Evolutionary conservation across 2,888 invertebrate genomes (phyloP).

Genomic region (Aphidoletes aphidimyza): DNA sequence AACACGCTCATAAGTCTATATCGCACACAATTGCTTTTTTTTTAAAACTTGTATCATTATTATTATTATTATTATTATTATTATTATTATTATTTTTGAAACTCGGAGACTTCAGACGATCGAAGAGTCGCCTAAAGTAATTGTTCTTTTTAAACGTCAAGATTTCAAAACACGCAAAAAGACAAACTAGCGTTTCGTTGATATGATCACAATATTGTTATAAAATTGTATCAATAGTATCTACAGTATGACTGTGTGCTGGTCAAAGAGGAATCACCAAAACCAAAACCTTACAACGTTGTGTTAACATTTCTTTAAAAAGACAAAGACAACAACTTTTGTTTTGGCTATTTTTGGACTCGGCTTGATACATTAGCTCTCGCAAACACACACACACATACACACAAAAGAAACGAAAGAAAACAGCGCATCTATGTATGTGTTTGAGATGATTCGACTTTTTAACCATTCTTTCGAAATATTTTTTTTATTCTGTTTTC

Average conservation of each 20-base stretch:
- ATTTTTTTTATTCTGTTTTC: neutral
- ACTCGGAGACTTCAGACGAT: no score
- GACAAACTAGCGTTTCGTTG: no score
- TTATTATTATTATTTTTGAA: no score
- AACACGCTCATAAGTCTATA: neutral
- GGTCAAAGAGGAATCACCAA: neutral
- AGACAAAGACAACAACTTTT: neutral
- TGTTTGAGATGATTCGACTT: neutral
- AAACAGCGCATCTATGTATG: neutral
- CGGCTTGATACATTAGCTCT: neutral
- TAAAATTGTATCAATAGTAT: no score
- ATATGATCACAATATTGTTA: no score
- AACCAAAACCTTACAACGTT: neutral
- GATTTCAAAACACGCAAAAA: no score
- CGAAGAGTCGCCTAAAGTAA: no score
- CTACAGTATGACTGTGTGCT: no score
- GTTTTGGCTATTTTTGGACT: slow-evolving; percentile 7
- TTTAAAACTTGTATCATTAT: no score
- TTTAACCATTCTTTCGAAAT: neutral
- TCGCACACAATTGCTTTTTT: neutral
- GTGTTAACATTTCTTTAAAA: neutral
- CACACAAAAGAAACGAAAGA: neutral
- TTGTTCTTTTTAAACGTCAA: no score
- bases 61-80: no score
- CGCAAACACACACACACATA: neutral